Conservation (phyloP, 2,797 vertebrate genomes). For the Cirrhinus molitorella region DNA sequence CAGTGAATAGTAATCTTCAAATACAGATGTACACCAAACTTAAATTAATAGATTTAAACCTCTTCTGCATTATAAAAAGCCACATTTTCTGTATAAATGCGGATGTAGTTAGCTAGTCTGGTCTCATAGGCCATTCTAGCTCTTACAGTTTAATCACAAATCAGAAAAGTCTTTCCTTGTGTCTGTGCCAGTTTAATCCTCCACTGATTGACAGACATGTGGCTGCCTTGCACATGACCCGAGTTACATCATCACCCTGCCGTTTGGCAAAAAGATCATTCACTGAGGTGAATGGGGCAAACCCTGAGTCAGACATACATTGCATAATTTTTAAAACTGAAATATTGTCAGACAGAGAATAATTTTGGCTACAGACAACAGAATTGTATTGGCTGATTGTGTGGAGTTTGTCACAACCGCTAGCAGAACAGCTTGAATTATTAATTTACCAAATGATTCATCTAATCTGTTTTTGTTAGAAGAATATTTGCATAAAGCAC, state of each 20-base stretch:
- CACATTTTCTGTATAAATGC: not conserved
- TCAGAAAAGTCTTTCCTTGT: conserved; percentile 3
- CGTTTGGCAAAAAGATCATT: conserved; percentile 38
- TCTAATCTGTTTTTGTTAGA: not conserved
- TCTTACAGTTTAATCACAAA: conserved; percentile 22
- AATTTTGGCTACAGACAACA: not conserved
- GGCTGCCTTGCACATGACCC: conserved; percentile 23
- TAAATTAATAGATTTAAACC: not conserved
- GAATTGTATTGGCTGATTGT: not conserved
- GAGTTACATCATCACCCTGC: conserved; percentile 31
- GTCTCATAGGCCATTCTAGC: not conserved
- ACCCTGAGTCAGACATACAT: not conserved
- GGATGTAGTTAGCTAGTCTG: not conserved
- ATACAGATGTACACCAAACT: not conserved
- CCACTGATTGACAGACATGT: conserved; percentile 27
- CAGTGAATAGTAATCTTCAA: not conserved
- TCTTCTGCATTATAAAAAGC: not conserved
- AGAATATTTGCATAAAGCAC: not conserved
- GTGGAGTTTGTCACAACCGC: not conserved
- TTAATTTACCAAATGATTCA: not conserved
- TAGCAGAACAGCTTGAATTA: not conserved
- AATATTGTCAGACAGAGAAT: not conserved
- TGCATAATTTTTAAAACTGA: conserved; percentile 31
- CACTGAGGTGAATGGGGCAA: conserved; percentile 6
- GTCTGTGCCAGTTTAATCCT: conserved; percentile 28